Evolutionary conservation across 2,888 invertebrate genomes (phyloP), one percentile per base, ranked within the genome.

Genomic region (Lissocephala sabroskyi): DNA sequence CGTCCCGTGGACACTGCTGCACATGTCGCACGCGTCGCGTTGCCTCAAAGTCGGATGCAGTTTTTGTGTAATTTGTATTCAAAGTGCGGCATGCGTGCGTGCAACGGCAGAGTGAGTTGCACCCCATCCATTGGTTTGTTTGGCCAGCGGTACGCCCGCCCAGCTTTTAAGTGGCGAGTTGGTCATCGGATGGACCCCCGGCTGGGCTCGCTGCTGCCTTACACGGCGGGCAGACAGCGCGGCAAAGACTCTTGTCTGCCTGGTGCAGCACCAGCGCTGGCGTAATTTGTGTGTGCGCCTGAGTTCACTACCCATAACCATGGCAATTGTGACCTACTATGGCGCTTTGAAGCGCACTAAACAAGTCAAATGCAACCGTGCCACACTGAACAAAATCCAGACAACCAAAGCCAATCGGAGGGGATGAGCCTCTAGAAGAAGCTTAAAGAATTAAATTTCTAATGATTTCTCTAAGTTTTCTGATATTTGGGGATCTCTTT

Each of bases 31-130:
- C 10, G 10, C 28, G 26, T 28, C 10, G 26, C 40, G 14, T 26
- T 13, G 13, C 33, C 54, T 56, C 66, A 62, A 62, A 63, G 61
- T 66, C 19, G 40, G 59, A 51, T 55, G 63, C 64, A 56, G 57
- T 62, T 55, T 49, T 62, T 60, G 60, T 73, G 68, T 65, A 78
- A 71, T 73, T 73, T 63, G 75, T 71, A 73, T 73, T 75, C 73
- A 73, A 73, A 78, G 68, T 60, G 73, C 58, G 55, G 39, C 45
- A 57, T 56, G 57, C 52, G 43, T 41, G 30, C 30, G 39, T 45
- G 49, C 3, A 40, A 35, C 40, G 33, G 13, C 46, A 23, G 23
- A 23, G 23, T 3, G 23, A n/a, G n/a, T n/a, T n/a, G n/a, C n/a
- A n/a, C n/a, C n/a, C n/a, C 23, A 23, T 7, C 23, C 23, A 23